A percentile compares a stretch with the other conserved stretches of the same genome.
These are phyloP conservation scores for Pectinophora gossypiella DNA, from an alignment of 1,140 invertebrate genomes.

Conservation along the genomic window DNA sequence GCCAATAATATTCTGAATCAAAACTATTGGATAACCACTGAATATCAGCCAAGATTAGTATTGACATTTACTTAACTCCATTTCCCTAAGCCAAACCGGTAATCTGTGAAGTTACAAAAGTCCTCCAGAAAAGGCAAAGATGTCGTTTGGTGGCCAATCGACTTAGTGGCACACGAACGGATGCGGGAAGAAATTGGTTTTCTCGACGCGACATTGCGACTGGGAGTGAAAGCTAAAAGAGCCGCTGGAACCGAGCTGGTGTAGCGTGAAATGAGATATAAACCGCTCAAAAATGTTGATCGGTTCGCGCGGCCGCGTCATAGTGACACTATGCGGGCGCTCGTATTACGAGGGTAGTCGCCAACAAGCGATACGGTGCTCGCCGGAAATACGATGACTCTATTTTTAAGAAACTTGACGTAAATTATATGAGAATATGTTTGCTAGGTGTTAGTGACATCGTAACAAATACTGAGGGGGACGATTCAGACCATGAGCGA, in stretches of 20 bases:
- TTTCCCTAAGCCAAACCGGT: conserved; percentile 6
- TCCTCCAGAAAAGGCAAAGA: conserved; percentile 24
- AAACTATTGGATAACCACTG: too few species aligned
- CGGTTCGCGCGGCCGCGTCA: conserved; percentile 25
- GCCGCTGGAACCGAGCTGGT: conserved; percentile 39
- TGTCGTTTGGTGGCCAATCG: conserved; percentile 39
- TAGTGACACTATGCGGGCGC: neutral
- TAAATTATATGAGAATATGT: too few species aligned
- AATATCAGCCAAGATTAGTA: too few species aligned
- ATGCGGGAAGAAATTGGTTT: conserved; percentile 51
- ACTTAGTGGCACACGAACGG: conserved; percentile 36
- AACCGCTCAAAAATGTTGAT: conserved; percentile 59
- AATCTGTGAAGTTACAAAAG: conserved; percentile 21
- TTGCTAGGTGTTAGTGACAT: too few species aligned
- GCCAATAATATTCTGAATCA: too few species aligned
- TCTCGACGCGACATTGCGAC: conserved; percentile 29
- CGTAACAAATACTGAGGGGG: too few species aligned
- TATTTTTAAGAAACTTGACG: too few species aligned
- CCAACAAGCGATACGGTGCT: too few species aligned
- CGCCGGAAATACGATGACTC: too few species aligned
- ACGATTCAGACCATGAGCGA: too few species aligned
- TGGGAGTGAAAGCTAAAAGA: conserved; percentile 27
- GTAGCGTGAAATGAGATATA: conserved; percentile 68
- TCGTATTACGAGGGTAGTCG: too few species aligned
- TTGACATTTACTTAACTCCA: too few species aligned